Percentiles rank a stretch among this genome's conserved stretches.
Conservation (phyloP, 2,888 invertebrate species). For the Eumerus sabulonum region DNA sequence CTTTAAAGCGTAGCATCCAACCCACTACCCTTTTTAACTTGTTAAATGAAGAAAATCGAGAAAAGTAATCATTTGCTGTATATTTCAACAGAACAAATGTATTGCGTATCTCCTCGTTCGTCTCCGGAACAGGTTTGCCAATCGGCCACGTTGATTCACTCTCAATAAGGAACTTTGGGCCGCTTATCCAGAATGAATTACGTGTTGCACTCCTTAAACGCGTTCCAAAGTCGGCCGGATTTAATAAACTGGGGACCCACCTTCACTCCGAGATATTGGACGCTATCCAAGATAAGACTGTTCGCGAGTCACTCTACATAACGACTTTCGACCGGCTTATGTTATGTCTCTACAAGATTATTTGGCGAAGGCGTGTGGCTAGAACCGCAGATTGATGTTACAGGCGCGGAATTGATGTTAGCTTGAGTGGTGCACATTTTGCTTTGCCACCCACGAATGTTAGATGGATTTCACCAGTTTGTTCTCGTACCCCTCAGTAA, state of each 20-base stretch:
- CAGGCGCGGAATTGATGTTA: slow-evolving; percentile 24
- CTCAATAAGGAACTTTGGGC: slow-evolving; percentile 9
- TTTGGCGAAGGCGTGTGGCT: slow-evolving; percentile 10
- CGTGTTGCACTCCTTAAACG: neutral
- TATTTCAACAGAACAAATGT: neutral
- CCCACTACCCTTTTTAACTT: slow-evolving; percentile 26
- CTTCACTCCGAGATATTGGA: slow-evolving; percentile 13
- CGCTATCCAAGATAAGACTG: too few relatives aligned
- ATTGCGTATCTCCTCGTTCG: neutral
- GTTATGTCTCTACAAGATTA: slow-evolving; percentile 3
- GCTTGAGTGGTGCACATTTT: too few relatives aligned
- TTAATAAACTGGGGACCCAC: slow-evolving; percentile 23
- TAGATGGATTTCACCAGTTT: neutral
- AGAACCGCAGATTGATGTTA: slow-evolving; percentile 29
- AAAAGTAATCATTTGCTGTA: too few relatives aligned
- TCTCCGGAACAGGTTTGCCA: neutral
- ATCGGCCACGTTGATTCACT: neutral
- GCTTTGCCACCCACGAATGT: slow-evolving; percentile 22
- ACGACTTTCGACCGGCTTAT: neutral
- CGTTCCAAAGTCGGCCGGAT: slow-evolving; percentile 8
- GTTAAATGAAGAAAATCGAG: slow-evolving; percentile 17
- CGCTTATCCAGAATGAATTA: slow-evolving; percentile 3
- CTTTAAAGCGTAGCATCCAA: slow-evolving; percentile 11
- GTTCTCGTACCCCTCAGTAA: slow-evolving; percentile 10
- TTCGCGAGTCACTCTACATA: too few relatives aligned